These are phyloP conservation scores for Peromyscus polionotus DNA, from an alignment of 2,113 vertebrate species.

Conservation along the genomic window DNA sequence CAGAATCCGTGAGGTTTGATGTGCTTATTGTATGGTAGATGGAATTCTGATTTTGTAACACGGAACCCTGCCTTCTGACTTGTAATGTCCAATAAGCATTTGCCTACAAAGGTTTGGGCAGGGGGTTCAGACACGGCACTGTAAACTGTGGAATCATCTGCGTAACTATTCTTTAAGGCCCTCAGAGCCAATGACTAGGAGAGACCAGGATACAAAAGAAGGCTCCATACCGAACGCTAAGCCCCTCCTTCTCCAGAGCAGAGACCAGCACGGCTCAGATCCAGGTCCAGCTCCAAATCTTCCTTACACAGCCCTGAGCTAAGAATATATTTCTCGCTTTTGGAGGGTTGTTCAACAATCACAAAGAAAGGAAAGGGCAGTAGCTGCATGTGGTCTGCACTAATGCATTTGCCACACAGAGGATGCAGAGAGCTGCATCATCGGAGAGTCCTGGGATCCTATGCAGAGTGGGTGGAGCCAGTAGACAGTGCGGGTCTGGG, in stretches of 20 bases:
- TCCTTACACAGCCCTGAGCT: background rate
- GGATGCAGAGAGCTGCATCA: background rate
- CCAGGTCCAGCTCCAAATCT: background rate
- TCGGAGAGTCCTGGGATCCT: background rate
- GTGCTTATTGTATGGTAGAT: background rate
- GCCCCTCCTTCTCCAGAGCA: background rate
- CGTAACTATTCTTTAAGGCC: background rate
- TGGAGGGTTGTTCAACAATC: background rate
- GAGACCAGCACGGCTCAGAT: background rate
- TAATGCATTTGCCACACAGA: background rate
- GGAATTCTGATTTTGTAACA: background rate
- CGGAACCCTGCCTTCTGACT: background rate
- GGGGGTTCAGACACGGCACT: background rate
- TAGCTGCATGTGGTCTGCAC: background rate
- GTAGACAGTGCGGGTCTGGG: background rate
- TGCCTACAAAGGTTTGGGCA: background rate
- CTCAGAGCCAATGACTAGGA: background rate
- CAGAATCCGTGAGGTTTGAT: background rate
- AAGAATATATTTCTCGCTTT: constrained; percentile 6
- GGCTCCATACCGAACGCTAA: background rate
- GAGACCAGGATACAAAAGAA: background rate
- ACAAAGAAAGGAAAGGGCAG: background rate
- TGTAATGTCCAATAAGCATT: background rate
- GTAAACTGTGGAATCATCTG: background rate
- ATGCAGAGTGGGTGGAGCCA: too few species aligned